Percentiles rank a stretch among this genome's conserved stretches.
These are phyloP conservation scores for Sepiola atlantica DNA, from an alignment of 2,888 invertebrate genomes.

Conservation along the genomic window DNA sequence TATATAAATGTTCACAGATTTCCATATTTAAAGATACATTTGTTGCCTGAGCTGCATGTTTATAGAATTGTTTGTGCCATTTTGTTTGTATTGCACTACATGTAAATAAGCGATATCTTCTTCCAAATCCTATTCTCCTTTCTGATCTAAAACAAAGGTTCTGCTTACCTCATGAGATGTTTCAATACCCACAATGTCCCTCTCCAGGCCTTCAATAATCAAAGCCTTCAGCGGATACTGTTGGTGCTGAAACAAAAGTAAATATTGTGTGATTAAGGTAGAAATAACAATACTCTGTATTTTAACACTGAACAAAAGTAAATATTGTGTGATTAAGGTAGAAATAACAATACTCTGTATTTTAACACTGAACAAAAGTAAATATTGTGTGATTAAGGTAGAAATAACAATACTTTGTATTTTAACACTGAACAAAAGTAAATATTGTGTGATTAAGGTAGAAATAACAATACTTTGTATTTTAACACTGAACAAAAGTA, in stretches of 20 bases:
- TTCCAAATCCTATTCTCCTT: not conserved
- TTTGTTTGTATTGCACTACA: not conserved
- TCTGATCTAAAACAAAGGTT: not conserved
- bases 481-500: no score
- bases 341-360: no score
- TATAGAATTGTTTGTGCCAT: not conserved
- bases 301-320: not conserved
- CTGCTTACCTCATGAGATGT: not conserved
- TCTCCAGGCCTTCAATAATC: slow-evolving; percentile 23
- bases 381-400: no score
- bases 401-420: no score
- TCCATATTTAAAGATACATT: not conserved
- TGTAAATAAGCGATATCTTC: not conserved
- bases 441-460: no score
- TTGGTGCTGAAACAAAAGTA: not conserved
- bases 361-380: no score
- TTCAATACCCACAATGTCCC: not conserved
- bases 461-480: no score
- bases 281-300: not conserved
- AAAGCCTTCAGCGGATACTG: slow-evolving; percentile 36
- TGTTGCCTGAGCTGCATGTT: not conserved
- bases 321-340: no score
- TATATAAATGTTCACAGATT: not conserved
- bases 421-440: no score
- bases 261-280: not conserved